Evolutionary conservation across 1,140 invertebrate species (phyloP).

Genomic region (Caenorhabditis remanei): DNA sequence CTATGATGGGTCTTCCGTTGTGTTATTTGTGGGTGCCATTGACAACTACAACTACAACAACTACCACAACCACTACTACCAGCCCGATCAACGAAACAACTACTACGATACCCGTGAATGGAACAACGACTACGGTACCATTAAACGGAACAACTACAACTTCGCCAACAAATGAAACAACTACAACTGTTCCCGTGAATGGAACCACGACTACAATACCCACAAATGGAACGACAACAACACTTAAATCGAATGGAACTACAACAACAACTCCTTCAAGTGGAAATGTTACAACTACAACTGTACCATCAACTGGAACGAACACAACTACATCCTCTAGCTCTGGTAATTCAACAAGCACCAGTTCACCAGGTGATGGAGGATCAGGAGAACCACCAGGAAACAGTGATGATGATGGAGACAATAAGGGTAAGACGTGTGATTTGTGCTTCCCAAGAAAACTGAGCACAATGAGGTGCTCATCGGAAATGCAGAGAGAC

Average conservation of each 20-base stretch:
- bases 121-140: slow-evolving; percentile 6
- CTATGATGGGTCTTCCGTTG: slow-evolving; percentile 44
- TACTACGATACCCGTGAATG: slow-evolving; percentile 15
- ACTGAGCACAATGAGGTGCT: not conserved
- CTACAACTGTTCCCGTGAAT: slow-evolving; percentile 23
- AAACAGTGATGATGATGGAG: not conserved
- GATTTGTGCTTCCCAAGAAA: not conserved
- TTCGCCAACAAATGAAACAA: not conserved
- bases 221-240: slow-evolving; percentile 7
- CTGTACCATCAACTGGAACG: not conserved
- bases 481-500: not conserved
- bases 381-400: not conserved
- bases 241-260: not conserved
- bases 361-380: not conserved
- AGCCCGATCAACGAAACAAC: not conserved
- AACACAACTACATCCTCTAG: not conserved
- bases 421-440: slow-evolving; percentile 2
- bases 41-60: slow-evolving; percentile 54
- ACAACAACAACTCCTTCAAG: slow-evolving; percentile 2
- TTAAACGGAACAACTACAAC: slow-evolving; percentile 6
- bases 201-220: slow-evolving; percentile 11
- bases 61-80: slow-evolving; percentile 17
- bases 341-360: not conserved
- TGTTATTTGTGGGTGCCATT: slow-evolving; percentile 4
- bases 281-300: slow-evolving; percentile 11